These are phyloP conservation scores for Cliona cf. orientalis DNA, from an alignment of 37 sponge, comb jelly and placozoan genomes.

Conservation along the genomic window DNA sequence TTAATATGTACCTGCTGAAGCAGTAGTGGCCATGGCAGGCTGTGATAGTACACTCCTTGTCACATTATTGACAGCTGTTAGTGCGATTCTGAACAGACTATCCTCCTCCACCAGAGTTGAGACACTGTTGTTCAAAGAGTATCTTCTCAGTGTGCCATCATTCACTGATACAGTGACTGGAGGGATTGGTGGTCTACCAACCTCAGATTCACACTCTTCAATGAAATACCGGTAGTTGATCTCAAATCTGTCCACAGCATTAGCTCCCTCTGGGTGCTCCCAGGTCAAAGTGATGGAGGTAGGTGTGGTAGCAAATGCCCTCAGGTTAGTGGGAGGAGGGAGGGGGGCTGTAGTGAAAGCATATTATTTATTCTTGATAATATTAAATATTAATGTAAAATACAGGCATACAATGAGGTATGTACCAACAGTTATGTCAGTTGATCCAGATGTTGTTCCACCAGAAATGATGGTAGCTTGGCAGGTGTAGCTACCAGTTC, in stretches of 20 bases:
- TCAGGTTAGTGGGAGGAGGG: conserved; percentile 12
- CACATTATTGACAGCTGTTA: conserved; percentile 39
- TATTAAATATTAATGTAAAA: not conserved
- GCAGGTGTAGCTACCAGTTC: too few relatives aligned
- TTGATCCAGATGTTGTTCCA: not conserved
- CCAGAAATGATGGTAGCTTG: too few relatives aligned
- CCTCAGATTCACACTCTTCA: conserved; percentile 7
- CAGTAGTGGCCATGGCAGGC: not conserved
- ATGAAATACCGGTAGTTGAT: conserved; percentile 12
- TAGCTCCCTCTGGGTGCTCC: conserved; percentile 23
- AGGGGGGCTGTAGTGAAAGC: not conserved
- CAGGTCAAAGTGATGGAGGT: conserved; percentile 44
- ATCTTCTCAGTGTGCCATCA: conserved; percentile 4
- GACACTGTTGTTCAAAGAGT: too few relatives aligned
- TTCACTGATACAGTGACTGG: not conserved
- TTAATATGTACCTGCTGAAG: conserved; percentile 11
- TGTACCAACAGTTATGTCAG: not conserved
- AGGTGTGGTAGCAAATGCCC: not conserved
- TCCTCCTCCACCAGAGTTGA: conserved; percentile 38
- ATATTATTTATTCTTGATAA: too few relatives aligned
- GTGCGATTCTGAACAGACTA: conserved; percentile 28
- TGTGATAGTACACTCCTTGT: conserved; percentile 13
- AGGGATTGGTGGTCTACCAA: not conserved
- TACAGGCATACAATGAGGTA: too few relatives aligned
- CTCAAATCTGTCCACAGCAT: conserved; percentile 37